Evolutionary conservation across 2,888 invertebrate species (phyloP).

Genomic region (Stenodera caucasica): DNA sequence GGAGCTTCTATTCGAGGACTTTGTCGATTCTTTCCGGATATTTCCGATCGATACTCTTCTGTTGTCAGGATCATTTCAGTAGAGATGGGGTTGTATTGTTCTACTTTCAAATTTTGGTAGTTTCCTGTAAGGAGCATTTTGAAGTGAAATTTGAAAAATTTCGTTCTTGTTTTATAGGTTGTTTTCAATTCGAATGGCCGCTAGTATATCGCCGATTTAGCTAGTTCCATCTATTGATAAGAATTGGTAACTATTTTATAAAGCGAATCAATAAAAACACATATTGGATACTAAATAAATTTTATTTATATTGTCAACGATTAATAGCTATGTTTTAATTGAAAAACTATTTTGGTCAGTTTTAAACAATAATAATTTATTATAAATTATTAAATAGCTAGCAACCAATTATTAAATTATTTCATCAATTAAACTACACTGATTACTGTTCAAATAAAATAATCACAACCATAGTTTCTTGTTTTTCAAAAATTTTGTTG

Average conservation of each 20-base stretch:
- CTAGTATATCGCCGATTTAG: too few species aligned
- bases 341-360: conserved; percentile 43
- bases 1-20: too few species aligned
- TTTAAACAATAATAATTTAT: conserved; percentile 28
- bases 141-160: too few species aligned
- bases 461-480: conserved; percentile 37
- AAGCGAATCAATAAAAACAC: conserved; percentile 10
- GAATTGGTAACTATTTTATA: too few species aligned
- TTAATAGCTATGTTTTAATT: conserved; percentile 45
- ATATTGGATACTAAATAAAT: conserved; percentile 48
- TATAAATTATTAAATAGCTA: not conserved
- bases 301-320: conserved; percentile 53
- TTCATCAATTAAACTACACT: not conserved
- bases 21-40: too few species aligned
- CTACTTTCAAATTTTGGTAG: too few species aligned
- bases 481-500: not conserved
- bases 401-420: not conserved
- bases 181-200: too few species aligned
- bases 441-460: not conserved
- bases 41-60: too few species aligned
- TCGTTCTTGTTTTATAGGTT: too few species aligned
- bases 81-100: too few species aligned
- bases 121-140: too few species aligned
- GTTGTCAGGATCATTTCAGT: too few species aligned
- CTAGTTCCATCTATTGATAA: not conserved